These are phyloP conservation scores for Trachelus tabidus DNA, from an alignment of 2,888 invertebrate genomes.

Conservation along the genomic window DNA sequence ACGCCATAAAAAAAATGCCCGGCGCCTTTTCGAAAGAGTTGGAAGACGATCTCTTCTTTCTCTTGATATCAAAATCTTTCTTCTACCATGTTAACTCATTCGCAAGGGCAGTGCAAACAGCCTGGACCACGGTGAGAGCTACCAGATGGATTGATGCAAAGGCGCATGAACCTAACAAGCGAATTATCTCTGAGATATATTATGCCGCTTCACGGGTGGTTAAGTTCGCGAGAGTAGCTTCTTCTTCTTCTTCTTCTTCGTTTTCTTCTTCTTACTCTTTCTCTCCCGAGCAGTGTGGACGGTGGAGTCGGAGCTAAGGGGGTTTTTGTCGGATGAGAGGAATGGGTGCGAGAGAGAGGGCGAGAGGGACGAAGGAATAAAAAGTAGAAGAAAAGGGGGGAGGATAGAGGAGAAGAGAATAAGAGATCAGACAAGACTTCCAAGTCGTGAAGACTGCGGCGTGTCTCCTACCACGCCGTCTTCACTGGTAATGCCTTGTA, in stretches of 20 bases:
- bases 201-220: conserved; percentile 61
- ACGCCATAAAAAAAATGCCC: not conserved
- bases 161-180: conserved; percentile 52
- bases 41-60: not conserved
- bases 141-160: conserved; percentile 44
- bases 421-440: conserved; percentile 28
- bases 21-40: not conserved
- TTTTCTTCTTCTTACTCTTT: not conserved
- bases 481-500: conserved; percentile 51
- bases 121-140: not conserved
- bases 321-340: not conserved
- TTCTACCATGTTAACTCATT: not conserved
- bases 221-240: conserved; percentile 45
- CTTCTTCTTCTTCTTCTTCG: not conserved
- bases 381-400: not conserved
- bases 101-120: not conserved
- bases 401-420: not conserved
- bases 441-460: conserved; percentile 40
- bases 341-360: conserved; percentile 12
- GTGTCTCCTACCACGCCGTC: conserved; percentile 36
- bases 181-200: conserved; percentile 59
- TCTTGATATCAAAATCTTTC: not conserved
- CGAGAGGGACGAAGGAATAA: not conserved
- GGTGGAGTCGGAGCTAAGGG: not conserved
- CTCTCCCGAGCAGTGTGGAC: not conserved